Conservation (phyloP, 2,888 invertebrate genomes). For the Merodon equestris region DNA sequence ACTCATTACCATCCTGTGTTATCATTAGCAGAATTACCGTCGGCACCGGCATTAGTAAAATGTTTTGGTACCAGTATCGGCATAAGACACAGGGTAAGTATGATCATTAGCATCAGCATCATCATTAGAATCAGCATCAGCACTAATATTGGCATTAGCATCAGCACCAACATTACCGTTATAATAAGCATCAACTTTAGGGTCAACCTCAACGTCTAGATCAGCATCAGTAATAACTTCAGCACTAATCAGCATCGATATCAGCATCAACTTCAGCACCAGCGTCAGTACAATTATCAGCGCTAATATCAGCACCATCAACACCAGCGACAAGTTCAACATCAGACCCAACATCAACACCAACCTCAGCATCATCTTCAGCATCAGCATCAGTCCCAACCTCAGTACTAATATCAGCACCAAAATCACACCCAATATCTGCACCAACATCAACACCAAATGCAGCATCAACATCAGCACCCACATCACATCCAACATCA, state of each 20-base stretch:
- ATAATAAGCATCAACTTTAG: background rate
- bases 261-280: too few species aligned
- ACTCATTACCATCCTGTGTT: too few species aligned
- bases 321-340: background rate
- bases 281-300: background rate
- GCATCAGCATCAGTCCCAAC: conserved; percentile 10
- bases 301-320: background rate
- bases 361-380: background rate
- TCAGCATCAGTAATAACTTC: background rate
- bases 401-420: conserved; percentile 1
- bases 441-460: conserved; percentile 14
- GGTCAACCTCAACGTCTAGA: background rate
- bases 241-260: background rate
- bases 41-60: too few species aligned
- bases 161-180: conserved; percentile 1
- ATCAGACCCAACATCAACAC: background rate
- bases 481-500: background rate
- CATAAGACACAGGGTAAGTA: background rate
- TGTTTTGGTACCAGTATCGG: background rate
- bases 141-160: too few species aligned
- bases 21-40: too few species aligned
- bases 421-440: background rate
- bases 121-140: too few species aligned
- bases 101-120: conserved; percentile 2
- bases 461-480: conserved; percentile 8